Evolutionary conservation across 2,888 invertebrate species (phyloP), one percentile per base, ranked within the genome.

Genomic region (Dichetophora obliterata): DNA sequence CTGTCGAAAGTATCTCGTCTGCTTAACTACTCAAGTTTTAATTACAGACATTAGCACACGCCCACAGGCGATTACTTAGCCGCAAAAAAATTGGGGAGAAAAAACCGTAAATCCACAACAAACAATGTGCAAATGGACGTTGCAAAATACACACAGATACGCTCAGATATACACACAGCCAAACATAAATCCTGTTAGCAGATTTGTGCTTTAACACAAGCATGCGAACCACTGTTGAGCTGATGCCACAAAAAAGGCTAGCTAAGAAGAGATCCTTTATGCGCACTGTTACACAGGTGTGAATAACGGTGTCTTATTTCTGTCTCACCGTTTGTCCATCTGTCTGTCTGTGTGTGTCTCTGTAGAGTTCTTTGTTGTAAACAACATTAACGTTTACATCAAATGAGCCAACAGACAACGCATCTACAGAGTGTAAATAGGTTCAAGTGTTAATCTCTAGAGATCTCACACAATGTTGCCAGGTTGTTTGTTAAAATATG

Each of bases 21-120:
- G 27, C 48, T 63, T 77, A 76, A 78, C 75, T 70, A 76, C 75
- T 73, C 63, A 75, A 79, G 77, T 77, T 77, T 79, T 79, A 79
- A 79, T 79, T 77, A 75, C 69, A 54, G 37, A 11, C 75, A 63
- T 75, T 72, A 75, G 66, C 70, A 76, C 57, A 65, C 54, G 66
- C 74, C 75, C 48, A 14, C 73, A 70, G 78, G 70, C 54, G 65
- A 68, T 63, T 27, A 52, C 27, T 31, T n/a, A 37, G 37, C 37
- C 8, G 37, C 37, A 5, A 37, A 37, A 37, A 37, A 37, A 37
- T 37, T 37, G 31, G 31, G 3, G 3, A 31, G 5, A 31, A 31
- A 31, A 37, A 37, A 37, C 37, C 6, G 6, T 6, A 37, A 37
- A 27, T 50, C 65, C 34, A 43, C 34, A 65, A 9, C 52, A 70